Percentiles rank a stretch among this genome's conserved stretches.
phyloP scores from a whole-genome alignment of 92 coral and sea anemone species.

The Palythoa grandiflora region DNA sequence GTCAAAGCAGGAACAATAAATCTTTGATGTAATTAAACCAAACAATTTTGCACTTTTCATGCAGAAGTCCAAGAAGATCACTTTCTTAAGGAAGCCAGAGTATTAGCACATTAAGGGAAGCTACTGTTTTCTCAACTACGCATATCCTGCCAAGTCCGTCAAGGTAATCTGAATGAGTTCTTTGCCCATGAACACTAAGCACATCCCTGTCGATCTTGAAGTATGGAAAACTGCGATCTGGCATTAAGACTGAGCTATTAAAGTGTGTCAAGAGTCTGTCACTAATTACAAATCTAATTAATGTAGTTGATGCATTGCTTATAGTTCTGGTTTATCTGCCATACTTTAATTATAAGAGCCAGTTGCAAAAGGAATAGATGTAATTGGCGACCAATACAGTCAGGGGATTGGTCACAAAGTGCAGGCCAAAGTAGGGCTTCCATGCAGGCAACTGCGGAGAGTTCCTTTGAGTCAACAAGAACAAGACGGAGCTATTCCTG shows the following conservation, averaged over 20 bases:
- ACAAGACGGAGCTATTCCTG: conserved; percentile 35
- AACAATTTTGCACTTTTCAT: conserved; percentile 49
- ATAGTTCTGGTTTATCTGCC: conserved; percentile 27
- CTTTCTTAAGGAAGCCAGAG: conserved; percentile 1
- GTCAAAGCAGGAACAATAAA: conserved; percentile 10
- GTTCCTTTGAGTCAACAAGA: conserved; percentile 28
- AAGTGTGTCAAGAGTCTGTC: not conserved
- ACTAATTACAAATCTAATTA: not conserved
- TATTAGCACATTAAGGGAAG: conserved; percentile 38
- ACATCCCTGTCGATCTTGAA: conserved; percentile 44
- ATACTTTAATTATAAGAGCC: not conserved
- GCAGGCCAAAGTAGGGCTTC: conserved; percentile 18
- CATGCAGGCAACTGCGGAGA: conserved; percentile 24
- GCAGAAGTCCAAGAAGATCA: conserved; percentile 13
- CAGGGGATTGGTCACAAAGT: conserved; percentile 25
- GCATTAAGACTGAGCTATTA: not conserved
- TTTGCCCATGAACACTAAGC: conserved; percentile 53
- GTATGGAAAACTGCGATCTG: conserved; percentile 19
- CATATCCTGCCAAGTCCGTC: conserved; percentile 21
- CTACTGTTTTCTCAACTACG: not conserved
- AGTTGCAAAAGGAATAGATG: conserved; percentile 30
- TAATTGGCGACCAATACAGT: not conserved
- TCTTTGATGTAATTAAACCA: conserved; percentile 31
- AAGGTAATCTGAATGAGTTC: conserved; percentile 48
- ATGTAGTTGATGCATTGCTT: too few relatives aligned